Percentiles rank a stretch among this genome's conserved stretches.
Evolutionary conservation across 2,888 invertebrate genomes (phyloP).

Genomic region (Cheilosia vernalis): DNA sequence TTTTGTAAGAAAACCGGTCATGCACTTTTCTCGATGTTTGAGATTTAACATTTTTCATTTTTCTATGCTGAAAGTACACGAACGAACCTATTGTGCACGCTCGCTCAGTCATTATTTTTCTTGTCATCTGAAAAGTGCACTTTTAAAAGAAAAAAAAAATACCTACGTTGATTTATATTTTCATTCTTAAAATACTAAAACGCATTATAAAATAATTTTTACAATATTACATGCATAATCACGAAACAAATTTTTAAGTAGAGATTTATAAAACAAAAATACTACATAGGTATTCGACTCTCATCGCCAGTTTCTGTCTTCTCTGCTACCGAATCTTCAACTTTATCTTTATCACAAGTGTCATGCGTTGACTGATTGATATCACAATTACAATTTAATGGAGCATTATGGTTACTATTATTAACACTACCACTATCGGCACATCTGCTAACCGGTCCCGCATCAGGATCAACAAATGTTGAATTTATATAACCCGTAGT

Average conservation of each 20-base stretch:
- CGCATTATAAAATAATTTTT: too few relatives aligned
- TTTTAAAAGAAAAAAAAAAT: background rate
- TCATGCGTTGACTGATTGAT: conserved; percentile 26
- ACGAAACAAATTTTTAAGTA: background rate
- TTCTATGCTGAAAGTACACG: too few relatives aligned
- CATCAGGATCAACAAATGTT: conserved; percentile 46
- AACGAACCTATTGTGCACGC: too few relatives aligned
- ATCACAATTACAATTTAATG: conserved; percentile 53
- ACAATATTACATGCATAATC: background rate
- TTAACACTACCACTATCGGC: conserved; percentile 18
- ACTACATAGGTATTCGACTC: conserved; percentile 25
- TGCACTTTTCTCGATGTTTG: too few relatives aligned
- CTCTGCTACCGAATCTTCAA: conserved; percentile 7
- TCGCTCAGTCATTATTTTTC: too few relatives aligned
- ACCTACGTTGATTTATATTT: background rate
- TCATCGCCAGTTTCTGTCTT: conserved; percentile 31
- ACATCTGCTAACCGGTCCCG: conserved; percentile 8
- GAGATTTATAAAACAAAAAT: background rate
- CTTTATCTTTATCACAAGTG: conserved; percentile 40
- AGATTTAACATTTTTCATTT: too few relatives aligned
- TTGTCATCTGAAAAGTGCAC: background rate
- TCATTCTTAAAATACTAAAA: too few relatives aligned
- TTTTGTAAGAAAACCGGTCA: too few relatives aligned
- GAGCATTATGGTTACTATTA: conserved; percentile 13
- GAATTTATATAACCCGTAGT: conserved; percentile 59